Percentiles rank a stretch among this genome's conserved stretches.
These are phyloP conservation scores for Coregonus clupeaformis DNA, from an alignment of 2,113 vertebrate species.

Conservation along the genomic window DNA sequence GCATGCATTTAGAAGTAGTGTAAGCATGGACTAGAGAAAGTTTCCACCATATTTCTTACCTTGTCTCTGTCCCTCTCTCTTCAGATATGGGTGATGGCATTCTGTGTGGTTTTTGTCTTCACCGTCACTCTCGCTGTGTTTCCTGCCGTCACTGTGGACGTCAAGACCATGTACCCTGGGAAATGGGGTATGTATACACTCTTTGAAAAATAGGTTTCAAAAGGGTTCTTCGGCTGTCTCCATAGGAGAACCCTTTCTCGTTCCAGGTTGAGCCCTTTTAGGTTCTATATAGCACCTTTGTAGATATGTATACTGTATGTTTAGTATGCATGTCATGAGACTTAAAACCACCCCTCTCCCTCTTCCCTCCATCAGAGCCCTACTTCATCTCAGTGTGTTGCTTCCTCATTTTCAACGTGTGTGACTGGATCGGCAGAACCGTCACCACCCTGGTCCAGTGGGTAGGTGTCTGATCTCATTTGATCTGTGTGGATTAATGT, in stretches of 20 bases:
- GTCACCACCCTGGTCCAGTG: conserved; percentile 76
- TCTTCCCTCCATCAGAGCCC: conserved; percentile 54
- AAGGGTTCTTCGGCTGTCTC: no score
- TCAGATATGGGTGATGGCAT: conserved; percentile 85
- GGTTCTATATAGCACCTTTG: no score
- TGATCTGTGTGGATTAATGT: no score
- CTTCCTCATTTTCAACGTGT: conserved; percentile 83
- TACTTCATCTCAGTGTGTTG: conserved; percentile 85
- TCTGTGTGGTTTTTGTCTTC: conserved; percentile 84
- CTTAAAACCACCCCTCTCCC: neutral
- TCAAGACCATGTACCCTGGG: conserved; percentile 59
- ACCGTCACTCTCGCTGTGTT: conserved; percentile 85
- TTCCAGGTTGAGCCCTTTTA: no score
- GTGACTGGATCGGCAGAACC: conserved; percentile 81
- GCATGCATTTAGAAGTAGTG: no score
- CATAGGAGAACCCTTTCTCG: no score
- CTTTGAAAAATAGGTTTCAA: no score
- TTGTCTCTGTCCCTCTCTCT: neutral
- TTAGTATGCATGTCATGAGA: no score
- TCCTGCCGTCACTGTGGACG: conserved; percentile 82
- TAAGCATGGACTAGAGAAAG: no score
- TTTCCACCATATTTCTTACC: neutral
- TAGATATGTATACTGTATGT: no score
- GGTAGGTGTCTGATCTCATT: conserved; percentile 62
- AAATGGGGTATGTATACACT: conserved; percentile 73